These are phyloP conservation scores for Callocephalon fimbriatum DNA, from an alignment of 2,113 vertebrate species.

Conservation along the genomic window DNA sequence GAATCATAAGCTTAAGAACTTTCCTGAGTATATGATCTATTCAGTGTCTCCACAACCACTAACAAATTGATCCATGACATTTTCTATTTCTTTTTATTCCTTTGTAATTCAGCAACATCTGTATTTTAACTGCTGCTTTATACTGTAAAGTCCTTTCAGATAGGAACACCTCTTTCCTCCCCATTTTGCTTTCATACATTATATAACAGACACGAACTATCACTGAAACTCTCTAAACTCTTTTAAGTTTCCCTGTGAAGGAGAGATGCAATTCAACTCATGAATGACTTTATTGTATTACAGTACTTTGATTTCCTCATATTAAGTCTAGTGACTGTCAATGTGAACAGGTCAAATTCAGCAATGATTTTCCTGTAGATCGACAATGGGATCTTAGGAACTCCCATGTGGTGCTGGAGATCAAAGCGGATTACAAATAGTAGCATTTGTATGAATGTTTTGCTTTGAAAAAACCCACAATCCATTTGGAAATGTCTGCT, in stretches of 20 bases:
- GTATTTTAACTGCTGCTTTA: not conserved
- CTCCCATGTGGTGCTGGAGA: not conserved
- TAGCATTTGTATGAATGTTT: not conserved
- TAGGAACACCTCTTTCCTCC: not conserved
- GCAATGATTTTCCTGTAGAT: not conserved
- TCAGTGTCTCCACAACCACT: not conserved
- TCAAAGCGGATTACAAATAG: not conserved
- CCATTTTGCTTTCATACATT: not conserved
- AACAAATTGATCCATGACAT: not conserved
- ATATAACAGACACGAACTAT: not conserved
- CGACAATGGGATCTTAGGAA: not conserved
- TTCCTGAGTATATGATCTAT: not conserved
- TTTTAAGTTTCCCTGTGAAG: not conserved
- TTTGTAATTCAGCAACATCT: not conserved
- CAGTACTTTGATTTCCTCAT: not conserved
- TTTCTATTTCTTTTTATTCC: not conserved
- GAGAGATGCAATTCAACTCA: not conserved
- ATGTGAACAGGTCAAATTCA: not conserved
- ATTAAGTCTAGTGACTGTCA: not conserved
- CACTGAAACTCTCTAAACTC: not conserved
- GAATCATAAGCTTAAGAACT: not conserved
- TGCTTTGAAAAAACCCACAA: not conserved
- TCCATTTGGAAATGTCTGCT: not conserved
- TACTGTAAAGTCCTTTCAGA: not conserved
- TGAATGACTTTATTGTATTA: not conserved